Evolutionary conservation across 1,140 invertebrate genomes (phyloP).

Genomic region (Centruroides sculpturatus): DNA sequence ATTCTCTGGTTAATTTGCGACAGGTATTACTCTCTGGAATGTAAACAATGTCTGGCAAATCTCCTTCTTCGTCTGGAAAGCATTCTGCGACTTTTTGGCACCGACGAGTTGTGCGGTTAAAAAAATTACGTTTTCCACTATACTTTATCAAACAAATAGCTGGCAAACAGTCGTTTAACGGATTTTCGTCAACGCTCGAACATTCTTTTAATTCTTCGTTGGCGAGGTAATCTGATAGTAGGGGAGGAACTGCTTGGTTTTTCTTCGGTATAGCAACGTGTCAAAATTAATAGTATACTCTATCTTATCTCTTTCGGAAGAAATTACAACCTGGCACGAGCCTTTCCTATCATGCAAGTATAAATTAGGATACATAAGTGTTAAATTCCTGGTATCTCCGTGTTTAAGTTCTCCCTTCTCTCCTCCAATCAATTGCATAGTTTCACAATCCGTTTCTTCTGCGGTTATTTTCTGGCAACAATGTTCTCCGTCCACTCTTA

Average conservation of each 20-base stretch:
- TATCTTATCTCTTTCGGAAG: too few species aligned
- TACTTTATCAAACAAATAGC: constrained; percentile 38
- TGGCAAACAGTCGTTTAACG: constrained; percentile 34
- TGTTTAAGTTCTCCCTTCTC: too few species aligned
- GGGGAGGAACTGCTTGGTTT: not conserved
- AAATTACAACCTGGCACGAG: too few species aligned
- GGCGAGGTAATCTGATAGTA: not conserved
- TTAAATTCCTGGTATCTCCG: too few species aligned
- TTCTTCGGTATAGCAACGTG: too few species aligned
- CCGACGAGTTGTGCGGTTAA: constrained; percentile 25
- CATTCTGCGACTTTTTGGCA: constrained; percentile 33
- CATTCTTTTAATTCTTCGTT: constrained; percentile 20
- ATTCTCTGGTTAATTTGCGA: not conserved
- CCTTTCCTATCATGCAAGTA: too few species aligned
- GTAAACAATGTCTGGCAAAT: not conserved
- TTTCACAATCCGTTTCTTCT: too few species aligned
- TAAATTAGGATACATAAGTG: too few species aligned
- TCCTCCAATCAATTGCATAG: too few species aligned
- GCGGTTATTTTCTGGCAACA: too few species aligned
- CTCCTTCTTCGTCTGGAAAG: constrained; percentile 18
- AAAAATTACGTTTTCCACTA: constrained; percentile 32
- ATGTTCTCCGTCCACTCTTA: too few species aligned
- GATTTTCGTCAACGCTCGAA: constrained; percentile 31
- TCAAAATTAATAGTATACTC: too few species aligned
- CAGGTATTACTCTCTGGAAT: not conserved